Base-by-base conservation (phyloP, 2,113 vertebrate genomes). In the Psammodynastes pulverulentus region DNA sequence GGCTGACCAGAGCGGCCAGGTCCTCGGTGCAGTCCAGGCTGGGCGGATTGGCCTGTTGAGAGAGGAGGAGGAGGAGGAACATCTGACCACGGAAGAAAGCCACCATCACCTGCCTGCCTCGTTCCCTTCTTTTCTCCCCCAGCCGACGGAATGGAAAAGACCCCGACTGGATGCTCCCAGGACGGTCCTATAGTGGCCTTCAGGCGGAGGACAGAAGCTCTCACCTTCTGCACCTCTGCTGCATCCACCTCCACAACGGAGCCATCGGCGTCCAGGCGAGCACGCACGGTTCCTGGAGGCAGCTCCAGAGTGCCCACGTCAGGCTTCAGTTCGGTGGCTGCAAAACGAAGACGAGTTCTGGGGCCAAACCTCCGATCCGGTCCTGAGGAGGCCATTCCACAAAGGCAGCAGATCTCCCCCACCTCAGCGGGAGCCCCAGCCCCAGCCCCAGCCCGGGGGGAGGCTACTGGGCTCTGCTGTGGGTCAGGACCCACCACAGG, bases 261-360 rank as follows among this genome's bases (percentile, higher is more conserved):
- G 17, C 97, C 96, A 0, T 99, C 98, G 0, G 86, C 95, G 0
- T 99, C 97, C 10, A 98, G 94, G 0, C 98, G 97, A 88, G 99
- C 97, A 90, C 98, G 97, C 84, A 98, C 98, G 93, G 94, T 96
- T 26, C 98, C 98, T 0, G 95, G 95, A 0, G 98, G 97, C 90
- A 98, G 98, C 62, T 99, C 99, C 0, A 98, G 98, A 0, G 99
- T 99, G 3, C 99, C 99, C 94, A 98, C 98, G 0, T 99, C 99
- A 0, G 99, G 99, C 92, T 99, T 99, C 91, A 99, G 97, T 95
- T 98, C 98, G 0, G 98, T 99, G 56, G 98, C 99, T 99, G 96
- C 84, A 62, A 21, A 21, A 9, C 3, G 1, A 43, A 39, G 72
- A 1, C 34, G 3, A 8, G 7, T 5, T 7, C 2, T 34, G 29